These are phyloP conservation scores for Macaca nemestrina DNA, from an alignment of 2,113 vertebrate species.

Conservation along the genomic window DNA sequence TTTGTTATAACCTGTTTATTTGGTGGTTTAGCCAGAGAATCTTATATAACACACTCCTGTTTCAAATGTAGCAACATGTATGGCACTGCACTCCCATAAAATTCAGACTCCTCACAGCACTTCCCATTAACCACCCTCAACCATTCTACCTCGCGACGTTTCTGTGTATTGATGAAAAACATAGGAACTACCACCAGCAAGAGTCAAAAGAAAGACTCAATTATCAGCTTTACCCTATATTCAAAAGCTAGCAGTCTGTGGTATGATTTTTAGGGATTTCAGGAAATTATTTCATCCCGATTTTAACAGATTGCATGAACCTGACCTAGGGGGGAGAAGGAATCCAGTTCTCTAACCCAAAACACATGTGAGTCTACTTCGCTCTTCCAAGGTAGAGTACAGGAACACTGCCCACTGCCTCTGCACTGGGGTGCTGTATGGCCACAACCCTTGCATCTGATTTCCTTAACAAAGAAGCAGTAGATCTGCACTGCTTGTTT, in stretches of 20 bases:
- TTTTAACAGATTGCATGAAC: constrained; percentile 21
- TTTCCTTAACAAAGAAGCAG: constrained; percentile 76
- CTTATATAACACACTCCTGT: constrained; percentile 84
- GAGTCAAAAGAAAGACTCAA: constrained; percentile 7
- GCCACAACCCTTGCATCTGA: constrained; percentile 60
- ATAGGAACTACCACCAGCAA: not conserved
- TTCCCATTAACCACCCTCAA: constrained; percentile 26
- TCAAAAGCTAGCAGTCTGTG: not conserved
- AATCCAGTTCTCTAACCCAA: not conserved
- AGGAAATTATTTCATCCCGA: constrained; percentile 36
- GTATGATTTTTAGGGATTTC: not conserved
- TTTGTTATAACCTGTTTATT: constrained; percentile 73
- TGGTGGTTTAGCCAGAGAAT: constrained; percentile 71
- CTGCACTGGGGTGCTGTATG: constrained; percentile 3
- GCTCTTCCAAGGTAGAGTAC: not conserved
- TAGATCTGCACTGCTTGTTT: constrained; percentile 16
- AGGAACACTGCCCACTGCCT: constrained; percentile 7
- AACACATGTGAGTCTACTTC: constrained; percentile 2
- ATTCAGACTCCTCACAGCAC: constrained; percentile 16
- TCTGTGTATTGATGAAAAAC: not conserved
- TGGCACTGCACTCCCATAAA: constrained; percentile 1
- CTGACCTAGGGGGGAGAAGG: not conserved
- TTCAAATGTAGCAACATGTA: constrained; percentile 67
- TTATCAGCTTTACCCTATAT: accelerated
- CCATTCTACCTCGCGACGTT: constrained; percentile 1